These are phyloP conservation scores for Argyresthia albistria DNA, from an alignment of 2,888 invertebrate genomes.

Conservation along the genomic window DNA sequence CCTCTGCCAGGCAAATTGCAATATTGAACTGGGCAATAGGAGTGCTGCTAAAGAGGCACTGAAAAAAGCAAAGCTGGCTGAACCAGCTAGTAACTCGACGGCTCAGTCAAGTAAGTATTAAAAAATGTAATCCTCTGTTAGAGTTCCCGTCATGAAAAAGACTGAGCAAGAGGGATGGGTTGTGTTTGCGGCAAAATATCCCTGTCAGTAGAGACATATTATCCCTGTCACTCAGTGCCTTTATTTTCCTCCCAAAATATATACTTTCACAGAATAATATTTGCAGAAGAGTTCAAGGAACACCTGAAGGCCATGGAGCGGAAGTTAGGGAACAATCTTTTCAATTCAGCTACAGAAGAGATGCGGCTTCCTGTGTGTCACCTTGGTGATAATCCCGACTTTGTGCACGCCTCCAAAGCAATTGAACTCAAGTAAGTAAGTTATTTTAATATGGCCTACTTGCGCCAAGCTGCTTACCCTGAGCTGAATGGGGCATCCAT, in stretches of 20 bases:
- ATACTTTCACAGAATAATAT: background rate
- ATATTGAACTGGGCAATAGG: slow-evolving; percentile 58
- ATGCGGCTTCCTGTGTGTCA: slow-evolving; percentile 44
- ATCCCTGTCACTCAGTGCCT: background rate
- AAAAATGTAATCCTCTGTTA: background rate
- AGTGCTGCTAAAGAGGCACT: slow-evolving; percentile 41
- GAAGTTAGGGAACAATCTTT: slow-evolving; percentile 24
- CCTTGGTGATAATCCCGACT: slow-evolving; percentile 60
- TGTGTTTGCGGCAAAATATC: too few relatives aligned
- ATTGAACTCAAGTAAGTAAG: slow-evolving; percentile 56
- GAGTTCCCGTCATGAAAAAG: too few relatives aligned
- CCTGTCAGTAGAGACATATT: too few relatives aligned
- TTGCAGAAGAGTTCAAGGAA: slow-evolving; percentile 39
- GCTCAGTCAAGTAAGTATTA: slow-evolving; percentile 25
- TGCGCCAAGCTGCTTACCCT: background rate
- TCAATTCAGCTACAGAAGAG: slow-evolving; percentile 14
- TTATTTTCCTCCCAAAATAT: background rate
- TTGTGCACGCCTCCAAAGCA: slow-evolving; percentile 67
- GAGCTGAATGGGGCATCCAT: too few relatives aligned
- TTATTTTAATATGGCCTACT: background rate
- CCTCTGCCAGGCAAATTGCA: slow-evolving; percentile 77
- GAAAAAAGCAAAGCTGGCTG: slow-evolving; percentile 26
- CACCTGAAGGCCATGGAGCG: slow-evolving; percentile 35
- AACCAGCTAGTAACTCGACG: slow-evolving; percentile 19
- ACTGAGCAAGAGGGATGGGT: too few relatives aligned